Conservation (phyloP, 2,888 invertebrate genomes). For the Camptogramma bilineatum region DNA sequence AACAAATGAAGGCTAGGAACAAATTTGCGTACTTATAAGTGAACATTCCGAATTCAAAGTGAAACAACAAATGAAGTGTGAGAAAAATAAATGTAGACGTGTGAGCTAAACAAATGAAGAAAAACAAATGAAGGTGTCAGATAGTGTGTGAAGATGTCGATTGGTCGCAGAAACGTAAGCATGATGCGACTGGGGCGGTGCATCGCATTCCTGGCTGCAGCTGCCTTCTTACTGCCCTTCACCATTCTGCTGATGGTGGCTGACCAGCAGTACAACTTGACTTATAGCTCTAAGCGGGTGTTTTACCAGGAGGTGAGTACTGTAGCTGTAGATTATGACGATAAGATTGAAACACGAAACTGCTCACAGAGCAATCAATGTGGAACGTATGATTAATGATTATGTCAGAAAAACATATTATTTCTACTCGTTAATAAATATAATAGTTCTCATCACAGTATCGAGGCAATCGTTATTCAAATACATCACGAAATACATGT, state of each 20-base stretch:
- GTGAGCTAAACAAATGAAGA: constrained; percentile 24
- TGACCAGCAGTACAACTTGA: constrained; percentile 87
- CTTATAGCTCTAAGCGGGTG: constrained; percentile 77
- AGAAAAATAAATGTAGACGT: constrained; percentile 38
- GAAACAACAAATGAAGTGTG: constrained; percentile 6
- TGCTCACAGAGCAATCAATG: neutral
- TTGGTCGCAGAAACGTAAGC: constrained; percentile 75
- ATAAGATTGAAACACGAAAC: neutral
- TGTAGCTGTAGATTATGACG: neutral
- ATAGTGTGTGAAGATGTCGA: constrained; percentile 50
- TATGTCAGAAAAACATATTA: neutral
- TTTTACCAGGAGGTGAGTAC: constrained; percentile 83
- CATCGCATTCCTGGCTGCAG: constrained; percentile 86
- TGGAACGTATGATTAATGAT: neutral
- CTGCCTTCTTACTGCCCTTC: constrained; percentile 86
- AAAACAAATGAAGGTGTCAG: constrained; percentile 24
- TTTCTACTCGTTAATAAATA: neutral
- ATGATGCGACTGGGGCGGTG: constrained; percentile 84
- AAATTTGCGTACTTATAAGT: neutral
- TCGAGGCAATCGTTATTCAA: no score
- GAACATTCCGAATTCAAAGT: neutral
- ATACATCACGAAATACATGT: no score
- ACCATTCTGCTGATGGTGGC: constrained; percentile 86
- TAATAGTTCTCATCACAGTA: neutral
- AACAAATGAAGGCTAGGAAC: neutral